phyloP scores from a whole-genome alignment of 1,140 invertebrate genomes.

The Amphibalanus amphitrite region DNA sequence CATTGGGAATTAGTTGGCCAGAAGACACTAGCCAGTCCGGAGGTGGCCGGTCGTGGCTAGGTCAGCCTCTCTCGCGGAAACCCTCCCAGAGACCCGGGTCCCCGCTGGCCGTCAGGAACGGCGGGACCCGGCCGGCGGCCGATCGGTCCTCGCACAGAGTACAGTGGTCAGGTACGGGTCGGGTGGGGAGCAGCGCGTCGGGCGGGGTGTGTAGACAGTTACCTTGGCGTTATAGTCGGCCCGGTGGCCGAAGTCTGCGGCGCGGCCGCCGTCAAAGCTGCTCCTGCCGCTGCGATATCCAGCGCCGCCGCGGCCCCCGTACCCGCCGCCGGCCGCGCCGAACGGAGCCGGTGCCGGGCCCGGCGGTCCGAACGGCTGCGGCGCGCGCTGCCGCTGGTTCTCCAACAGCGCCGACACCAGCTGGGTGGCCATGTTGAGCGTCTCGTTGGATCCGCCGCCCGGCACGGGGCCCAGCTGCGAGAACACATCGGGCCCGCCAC shows the following conservation, averaged over 20 bases:
- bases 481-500: background rate
- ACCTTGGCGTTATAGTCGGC: background rate
- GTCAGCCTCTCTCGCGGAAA: too few species aligned
- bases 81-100: background rate
- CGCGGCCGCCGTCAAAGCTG: background rate
- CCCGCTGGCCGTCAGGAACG: too few species aligned
- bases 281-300: background rate
- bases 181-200: too few species aligned
- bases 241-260: background rate
- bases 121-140: too few species aligned
- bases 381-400: background rate
- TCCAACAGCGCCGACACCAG: conserved; percentile 2
- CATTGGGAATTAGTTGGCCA: too few species aligned
- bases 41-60: too few species aligned
- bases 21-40: too few species aligned
- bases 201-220: background rate
- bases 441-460: background rate
- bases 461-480: background rate
- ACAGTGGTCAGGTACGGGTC: background rate
- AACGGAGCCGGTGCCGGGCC: background rate
- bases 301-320: background rate
- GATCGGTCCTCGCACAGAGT: background rate
- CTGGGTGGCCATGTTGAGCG: background rate
- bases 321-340: background rate
- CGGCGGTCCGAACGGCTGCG: background rate